Percentiles rank a stretch among this genome's conserved stretches.
These are phyloP conservation scores for Propithecus coquereli DNA, from an alignment of 2,113 vertebrate genomes.

Conservation along the genomic window DNA sequence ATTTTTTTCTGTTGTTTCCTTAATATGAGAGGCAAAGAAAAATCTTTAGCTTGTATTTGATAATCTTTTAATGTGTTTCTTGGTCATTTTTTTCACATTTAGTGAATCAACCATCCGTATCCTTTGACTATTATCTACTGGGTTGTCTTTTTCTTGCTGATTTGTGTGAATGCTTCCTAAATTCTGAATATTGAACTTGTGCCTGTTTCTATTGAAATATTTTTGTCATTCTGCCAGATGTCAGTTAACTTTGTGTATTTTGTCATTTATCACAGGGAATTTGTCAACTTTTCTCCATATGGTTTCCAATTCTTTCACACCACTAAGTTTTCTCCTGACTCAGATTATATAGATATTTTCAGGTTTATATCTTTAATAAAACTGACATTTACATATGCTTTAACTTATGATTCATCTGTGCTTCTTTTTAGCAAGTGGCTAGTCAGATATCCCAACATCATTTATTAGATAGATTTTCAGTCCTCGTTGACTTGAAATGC, in stretches of 20 bases:
- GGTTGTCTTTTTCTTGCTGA: background rate
- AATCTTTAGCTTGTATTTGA: background rate
- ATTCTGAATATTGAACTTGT: background rate
- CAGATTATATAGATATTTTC: background rate
- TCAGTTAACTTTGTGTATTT: background rate
- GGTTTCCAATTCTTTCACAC: background rate
- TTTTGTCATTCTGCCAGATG: background rate
- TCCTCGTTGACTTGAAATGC: background rate
- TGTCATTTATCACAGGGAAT: background rate
- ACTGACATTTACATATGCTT: accelerated
- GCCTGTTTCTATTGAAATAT: background rate
- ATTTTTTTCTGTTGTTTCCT: background rate
- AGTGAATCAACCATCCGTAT: accelerated
- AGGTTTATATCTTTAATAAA: background rate
- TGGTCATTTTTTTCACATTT: background rate
- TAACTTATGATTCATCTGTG: accelerated
- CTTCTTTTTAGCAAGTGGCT: accelerated
- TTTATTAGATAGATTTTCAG: accelerated
- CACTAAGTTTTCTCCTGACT: no score
- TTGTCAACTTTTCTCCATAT: accelerated
- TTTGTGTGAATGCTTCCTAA: background rate
- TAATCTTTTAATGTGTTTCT: background rate
- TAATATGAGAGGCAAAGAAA: background rate
- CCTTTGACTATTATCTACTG: background rate
- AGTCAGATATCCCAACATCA: background rate